A percentile compares a stretch with the other conserved stretches of the same genome.
Evolutionary conservation across 2,113 vertebrate species (phyloP).

Genomic region (Dipodomys merriami): DNA sequence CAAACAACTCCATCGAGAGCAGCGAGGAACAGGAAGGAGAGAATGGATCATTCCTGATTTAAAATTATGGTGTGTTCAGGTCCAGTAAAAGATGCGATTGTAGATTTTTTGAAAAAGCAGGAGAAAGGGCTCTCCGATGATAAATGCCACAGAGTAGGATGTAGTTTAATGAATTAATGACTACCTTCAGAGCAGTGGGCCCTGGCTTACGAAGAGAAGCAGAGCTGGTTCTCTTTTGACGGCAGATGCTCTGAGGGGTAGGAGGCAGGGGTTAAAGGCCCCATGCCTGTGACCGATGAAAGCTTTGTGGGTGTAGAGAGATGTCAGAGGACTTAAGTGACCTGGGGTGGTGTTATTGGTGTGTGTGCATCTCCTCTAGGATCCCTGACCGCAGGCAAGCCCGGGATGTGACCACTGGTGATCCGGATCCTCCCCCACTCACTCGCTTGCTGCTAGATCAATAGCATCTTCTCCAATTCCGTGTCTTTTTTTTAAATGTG

Average conservation of each 20-base stretch:
- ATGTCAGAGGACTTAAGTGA: neutral
- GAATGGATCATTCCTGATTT: neutral
- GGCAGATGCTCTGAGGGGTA: neutral
- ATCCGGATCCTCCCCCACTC: neutral
- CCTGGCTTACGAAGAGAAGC: neutral
- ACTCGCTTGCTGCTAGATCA: neutral
- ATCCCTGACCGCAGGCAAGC: neutral
- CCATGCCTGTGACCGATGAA: neutral
- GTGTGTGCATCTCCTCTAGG: neutral
- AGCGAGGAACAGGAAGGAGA: neutral
- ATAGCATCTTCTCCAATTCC: neutral
- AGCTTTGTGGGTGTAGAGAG: neutral
- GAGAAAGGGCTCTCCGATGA: neutral
- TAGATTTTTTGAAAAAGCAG: neutral
- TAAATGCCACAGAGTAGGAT: neutral
- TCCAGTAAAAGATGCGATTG: neutral
- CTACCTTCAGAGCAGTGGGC: neutral
- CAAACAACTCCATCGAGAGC: neutral
- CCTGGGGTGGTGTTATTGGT: neutral
- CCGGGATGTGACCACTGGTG: neutral
- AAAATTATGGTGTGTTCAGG: neutral
- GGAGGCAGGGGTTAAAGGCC: neutral
- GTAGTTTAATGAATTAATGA: neutral
- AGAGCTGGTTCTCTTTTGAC: neutral
- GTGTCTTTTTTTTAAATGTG: neutral